A percentile compares a stretch with the other conserved stretches of the same genome.
phyloP scores from a whole-genome alignment of 2,797 vertebrate species.

The Schizopygopsis pylzovi region DNA sequence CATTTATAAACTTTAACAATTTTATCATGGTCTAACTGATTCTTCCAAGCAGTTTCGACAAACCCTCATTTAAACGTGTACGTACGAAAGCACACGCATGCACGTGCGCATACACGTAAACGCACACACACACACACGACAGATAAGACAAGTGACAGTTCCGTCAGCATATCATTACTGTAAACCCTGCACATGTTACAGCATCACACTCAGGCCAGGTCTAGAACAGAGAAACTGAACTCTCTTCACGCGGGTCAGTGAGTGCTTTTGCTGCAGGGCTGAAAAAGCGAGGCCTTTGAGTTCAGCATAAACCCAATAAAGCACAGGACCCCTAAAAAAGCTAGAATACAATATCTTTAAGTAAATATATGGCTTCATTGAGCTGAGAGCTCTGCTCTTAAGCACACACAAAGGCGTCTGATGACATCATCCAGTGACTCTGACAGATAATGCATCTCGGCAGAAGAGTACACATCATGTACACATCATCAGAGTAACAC shows the following conservation, averaged over 20 bases:
- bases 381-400: slow-evolving; percentile 46
- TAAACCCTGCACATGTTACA: neutral
- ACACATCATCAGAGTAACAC: too few relatives aligned
- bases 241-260: neutral
- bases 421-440: slow-evolving; percentile 34
- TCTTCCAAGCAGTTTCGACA: neutral
- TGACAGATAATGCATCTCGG: neutral
- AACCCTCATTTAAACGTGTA: neutral
- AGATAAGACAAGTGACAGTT: neutral
- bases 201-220: neutral
- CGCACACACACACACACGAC: too few relatives aligned
- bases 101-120: too few relatives aligned
- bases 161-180: neutral
- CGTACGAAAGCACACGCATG: too few relatives aligned
- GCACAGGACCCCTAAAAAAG: slow-evolving; percentile 9
- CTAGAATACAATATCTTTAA: slow-evolving; percentile 7
- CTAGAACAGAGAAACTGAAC: neutral
- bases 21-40: too few relatives aligned
- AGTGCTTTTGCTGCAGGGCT: slow-evolving; percentile 35
- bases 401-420: slow-evolving; percentile 37
- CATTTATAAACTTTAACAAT: too few relatives aligned
- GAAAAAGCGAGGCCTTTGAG: slow-evolving; percentile 13
- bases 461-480: too few relatives aligned
- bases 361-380: slow-evolving; percentile 34
- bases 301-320: slow-evolving; percentile 39